These are phyloP conservation scores for Papilio glaucus DNA, from an alignment of 1,140 invertebrate genomes.

Conservation along the genomic window DNA sequence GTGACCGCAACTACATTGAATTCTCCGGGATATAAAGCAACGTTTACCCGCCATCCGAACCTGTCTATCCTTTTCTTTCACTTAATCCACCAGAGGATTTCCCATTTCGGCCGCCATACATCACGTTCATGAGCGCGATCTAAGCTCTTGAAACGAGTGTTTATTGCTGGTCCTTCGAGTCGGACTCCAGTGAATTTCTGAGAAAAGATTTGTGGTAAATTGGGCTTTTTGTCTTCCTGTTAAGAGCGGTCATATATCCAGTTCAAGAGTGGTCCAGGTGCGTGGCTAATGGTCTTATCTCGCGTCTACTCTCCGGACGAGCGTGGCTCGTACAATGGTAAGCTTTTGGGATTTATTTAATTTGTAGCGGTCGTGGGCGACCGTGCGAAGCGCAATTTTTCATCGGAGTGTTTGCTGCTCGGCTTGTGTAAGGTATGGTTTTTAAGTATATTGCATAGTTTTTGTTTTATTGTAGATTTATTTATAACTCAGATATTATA, in stretches of 20 bases:
- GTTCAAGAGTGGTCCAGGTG: slow-evolving; percentile 62
- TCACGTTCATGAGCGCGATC: slow-evolving; percentile 65
- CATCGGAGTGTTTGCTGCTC: slow-evolving; percentile 9
- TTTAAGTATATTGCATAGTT: not conserved
- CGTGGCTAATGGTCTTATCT: slow-evolving; percentile 64
- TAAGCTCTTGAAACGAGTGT: slow-evolving; percentile 76
- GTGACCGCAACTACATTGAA: slow-evolving; percentile 17
- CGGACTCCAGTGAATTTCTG: slow-evolving; percentile 57
- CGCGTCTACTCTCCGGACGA: slow-evolving; percentile 63
- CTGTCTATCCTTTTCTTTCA: slow-evolving; percentile 50
- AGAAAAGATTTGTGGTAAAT: slow-evolving; percentile 51
- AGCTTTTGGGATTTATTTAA: slow-evolving; percentile 57
- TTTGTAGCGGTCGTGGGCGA: slow-evolving; percentile 26
- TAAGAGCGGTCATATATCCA: slow-evolving; percentile 52
- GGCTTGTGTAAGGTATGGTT: slow-evolving; percentile 6
- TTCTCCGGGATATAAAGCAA: slow-evolving; percentile 17
- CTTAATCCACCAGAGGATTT: slow-evolving; percentile 55
- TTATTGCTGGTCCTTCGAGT: slow-evolving; percentile 74
- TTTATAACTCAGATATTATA: too few relatives aligned
- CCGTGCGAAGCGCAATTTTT: slow-evolving; percentile 3
- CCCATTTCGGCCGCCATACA: slow-evolving; percentile 67
- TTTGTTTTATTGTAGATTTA: not conserved
- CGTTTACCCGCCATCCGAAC: slow-evolving; percentile 18
- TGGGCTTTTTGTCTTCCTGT: slow-evolving; percentile 57
- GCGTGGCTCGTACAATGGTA: slow-evolving; percentile 55